Conservation (phyloP, 2,888 invertebrate genomes). For the Oscheius sp. region DNA sequence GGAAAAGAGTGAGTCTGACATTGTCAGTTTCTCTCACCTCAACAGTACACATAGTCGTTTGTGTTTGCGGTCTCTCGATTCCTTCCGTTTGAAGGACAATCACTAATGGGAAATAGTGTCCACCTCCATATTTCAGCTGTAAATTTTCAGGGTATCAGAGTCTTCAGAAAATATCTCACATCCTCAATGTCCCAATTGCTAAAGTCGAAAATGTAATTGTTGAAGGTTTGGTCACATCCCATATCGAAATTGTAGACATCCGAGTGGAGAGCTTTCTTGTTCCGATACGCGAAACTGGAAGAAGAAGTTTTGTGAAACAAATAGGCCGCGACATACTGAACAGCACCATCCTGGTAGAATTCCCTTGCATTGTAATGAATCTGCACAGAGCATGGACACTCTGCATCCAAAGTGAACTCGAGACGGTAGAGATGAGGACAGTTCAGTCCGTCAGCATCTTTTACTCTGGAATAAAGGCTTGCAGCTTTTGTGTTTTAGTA, state of each 20-base stretch:
- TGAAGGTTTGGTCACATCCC: conserved; percentile 93
- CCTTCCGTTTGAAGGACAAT: conserved; percentile 64
- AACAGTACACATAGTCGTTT: conserved; percentile 69
- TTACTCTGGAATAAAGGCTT: conserved; percentile 33
- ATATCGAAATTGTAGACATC: conserved; percentile 93
- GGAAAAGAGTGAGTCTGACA: conserved; percentile 17
- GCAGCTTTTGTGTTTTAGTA: too few species aligned
- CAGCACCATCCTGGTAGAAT: conserved; percentile 78
- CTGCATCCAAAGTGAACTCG: conserved; percentile 96
- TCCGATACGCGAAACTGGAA: conserved; percentile 74
- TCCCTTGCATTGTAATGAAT: conserved; percentile 95
- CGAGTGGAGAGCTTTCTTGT: conserved; percentile 78
- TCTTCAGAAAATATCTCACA: conserved; percentile 54
- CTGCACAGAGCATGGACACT: conserved; percentile 91
- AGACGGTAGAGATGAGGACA: conserved; percentile 83
- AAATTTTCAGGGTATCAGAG: not conserved
- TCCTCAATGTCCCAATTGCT: conserved; percentile 79
- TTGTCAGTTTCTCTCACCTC: conserved; percentile 45
- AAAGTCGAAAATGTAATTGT: conserved; percentile 89
- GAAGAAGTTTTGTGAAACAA: not conserved
- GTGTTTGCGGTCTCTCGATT: conserved; percentile 60
- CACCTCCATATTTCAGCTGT: conserved; percentile 39
- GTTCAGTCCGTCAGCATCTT: conserved; percentile 43
- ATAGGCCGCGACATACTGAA: conserved; percentile 44
- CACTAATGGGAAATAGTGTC: conserved; percentile 64